These are phyloP conservation scores for Nestor notabilis DNA, from an alignment of 2,113 vertebrate species.

Conservation along the genomic window DNA sequence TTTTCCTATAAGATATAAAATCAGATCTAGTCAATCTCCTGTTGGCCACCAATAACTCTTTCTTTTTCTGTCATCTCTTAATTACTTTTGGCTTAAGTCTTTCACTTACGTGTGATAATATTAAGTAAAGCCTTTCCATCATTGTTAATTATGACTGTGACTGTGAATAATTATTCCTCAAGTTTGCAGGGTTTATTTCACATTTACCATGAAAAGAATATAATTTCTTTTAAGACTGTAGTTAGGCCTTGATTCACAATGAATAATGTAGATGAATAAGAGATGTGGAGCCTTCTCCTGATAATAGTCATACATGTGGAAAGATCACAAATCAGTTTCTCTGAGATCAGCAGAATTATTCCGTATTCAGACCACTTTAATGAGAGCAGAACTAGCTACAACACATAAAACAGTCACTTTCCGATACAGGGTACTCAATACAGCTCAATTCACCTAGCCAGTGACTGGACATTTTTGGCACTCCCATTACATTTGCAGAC, in stretches of 20 bases:
- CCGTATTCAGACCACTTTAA: neutral
- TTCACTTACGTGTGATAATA: constrained; percentile 30
- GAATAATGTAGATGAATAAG: neutral
- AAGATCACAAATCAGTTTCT: neutral
- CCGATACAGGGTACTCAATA: neutral
- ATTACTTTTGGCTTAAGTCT: constrained; percentile 40
- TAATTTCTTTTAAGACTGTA: neutral
- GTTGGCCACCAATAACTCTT: constrained; percentile 13
- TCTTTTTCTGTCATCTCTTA: constrained; percentile 18
- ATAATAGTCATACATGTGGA: neutral
- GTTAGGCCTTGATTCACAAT: neutral
- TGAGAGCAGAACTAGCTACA: neutral
- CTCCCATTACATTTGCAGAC: neutral
- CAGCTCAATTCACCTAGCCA: neutral
- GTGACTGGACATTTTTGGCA: neutral
- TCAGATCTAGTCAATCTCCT: neutral
- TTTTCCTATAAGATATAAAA: neutral
- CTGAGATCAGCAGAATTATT: neutral
- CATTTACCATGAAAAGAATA: neutral
- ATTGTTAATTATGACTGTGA: constrained; percentile 51
- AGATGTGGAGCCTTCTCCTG: neutral
- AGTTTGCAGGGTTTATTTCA: neutral
- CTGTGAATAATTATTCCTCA: constrained; percentile 53
- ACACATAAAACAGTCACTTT: neutral
- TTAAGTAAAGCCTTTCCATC: constrained; percentile 39